Evolutionary conservation across 2,113 vertebrate species (phyloP).

Genomic region (Apteryx mantelli): DNA sequence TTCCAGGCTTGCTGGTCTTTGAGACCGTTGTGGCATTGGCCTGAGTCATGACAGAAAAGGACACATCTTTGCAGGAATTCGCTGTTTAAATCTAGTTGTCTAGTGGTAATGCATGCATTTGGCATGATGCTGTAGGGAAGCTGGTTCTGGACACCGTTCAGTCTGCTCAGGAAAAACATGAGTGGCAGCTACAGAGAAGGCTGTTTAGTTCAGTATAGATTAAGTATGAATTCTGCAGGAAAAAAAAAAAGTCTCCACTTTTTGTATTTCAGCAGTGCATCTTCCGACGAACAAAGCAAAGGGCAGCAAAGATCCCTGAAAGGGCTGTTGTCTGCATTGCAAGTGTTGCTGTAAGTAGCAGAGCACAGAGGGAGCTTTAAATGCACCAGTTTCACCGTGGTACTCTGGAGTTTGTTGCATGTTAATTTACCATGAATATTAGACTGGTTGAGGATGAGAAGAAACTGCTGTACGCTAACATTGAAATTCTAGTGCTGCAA

Average conservation of each 20-base stretch:
- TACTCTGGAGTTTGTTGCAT: rapidly evolving
- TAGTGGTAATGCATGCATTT: rapidly evolving
- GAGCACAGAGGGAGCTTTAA: not conserved
- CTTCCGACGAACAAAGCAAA: not conserved
- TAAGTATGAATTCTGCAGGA: not conserved
- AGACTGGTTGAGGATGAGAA: not conserved
- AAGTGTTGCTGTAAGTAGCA: not conserved
- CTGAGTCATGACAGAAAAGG: not conserved
- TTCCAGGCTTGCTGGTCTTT: not conserved
- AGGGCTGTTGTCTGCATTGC: not conserved
- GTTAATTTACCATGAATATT: not conserved
- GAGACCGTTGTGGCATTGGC: rapidly evolving
- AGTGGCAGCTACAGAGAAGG: not conserved
- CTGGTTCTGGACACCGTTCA: not conserved
- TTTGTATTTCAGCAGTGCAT: not conserved
- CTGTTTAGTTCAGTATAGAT: not conserved
- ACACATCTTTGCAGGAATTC: not conserved
- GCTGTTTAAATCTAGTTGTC: not conserved
- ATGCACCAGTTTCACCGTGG: rapidly evolving
- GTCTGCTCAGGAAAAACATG: not conserved
- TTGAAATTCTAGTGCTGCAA: not conserved
- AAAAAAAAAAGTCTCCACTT: rapidly evolving
- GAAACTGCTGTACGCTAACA: not conserved
- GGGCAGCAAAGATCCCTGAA: slow-evolving; percentile 22
- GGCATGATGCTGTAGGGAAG: not conserved